Evolutionary conservation across 2,797 vertebrate genomes (phyloP).

Genomic region (Kryptopterus vitreolus): DNA sequence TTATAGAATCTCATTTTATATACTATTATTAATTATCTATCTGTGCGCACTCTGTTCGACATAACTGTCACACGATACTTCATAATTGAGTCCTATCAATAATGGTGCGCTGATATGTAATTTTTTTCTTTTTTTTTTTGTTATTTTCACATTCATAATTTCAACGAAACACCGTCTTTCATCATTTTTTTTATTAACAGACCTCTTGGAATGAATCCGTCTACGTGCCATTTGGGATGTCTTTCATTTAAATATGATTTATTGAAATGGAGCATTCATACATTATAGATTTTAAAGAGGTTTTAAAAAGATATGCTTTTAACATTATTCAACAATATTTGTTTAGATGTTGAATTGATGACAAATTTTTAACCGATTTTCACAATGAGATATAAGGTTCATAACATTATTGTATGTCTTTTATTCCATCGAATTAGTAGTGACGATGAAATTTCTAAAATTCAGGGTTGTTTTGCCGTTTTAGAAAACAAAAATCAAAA

Average conservation of each 20-base stretch:
- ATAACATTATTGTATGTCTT: constrained; percentile 21
- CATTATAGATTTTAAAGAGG: constrained; percentile 32
- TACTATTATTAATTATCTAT: constrained; percentile 75
- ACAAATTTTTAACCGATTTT: constrained; percentile 39
- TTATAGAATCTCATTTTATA: constrained; percentile 81
- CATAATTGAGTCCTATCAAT: constrained; percentile 61
- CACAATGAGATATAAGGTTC: constrained; percentile 34
- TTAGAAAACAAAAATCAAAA: constrained; percentile 18
- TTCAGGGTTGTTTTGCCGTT: constrained; percentile 43
- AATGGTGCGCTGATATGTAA: constrained; percentile 60
- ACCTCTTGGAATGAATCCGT: constrained; percentile 61
- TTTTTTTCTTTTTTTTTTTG: background rate
- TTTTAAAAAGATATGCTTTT: constrained; percentile 29
- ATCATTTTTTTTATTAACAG: constrained; percentile 58
- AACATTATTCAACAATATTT: constrained; percentile 21
- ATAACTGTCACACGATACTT: constrained; percentile 67
- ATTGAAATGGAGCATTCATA: constrained; percentile 50
- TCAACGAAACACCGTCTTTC: constrained; percentile 58
- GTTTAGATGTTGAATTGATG: constrained; percentile 2
- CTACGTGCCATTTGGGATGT: constrained; percentile 69
- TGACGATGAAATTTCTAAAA: constrained; percentile 45
- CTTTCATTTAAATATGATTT: constrained; percentile 63
- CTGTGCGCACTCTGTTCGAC: constrained; percentile 70
- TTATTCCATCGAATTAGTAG: constrained; percentile 10
- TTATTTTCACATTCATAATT: constrained; percentile 61